Percentiles rank a stretch among this genome's conserved stretches.
Evolutionary conservation across 2,797 vertebrate species (phyloP).

Genomic region (Lutjanus campechanus): DNA sequence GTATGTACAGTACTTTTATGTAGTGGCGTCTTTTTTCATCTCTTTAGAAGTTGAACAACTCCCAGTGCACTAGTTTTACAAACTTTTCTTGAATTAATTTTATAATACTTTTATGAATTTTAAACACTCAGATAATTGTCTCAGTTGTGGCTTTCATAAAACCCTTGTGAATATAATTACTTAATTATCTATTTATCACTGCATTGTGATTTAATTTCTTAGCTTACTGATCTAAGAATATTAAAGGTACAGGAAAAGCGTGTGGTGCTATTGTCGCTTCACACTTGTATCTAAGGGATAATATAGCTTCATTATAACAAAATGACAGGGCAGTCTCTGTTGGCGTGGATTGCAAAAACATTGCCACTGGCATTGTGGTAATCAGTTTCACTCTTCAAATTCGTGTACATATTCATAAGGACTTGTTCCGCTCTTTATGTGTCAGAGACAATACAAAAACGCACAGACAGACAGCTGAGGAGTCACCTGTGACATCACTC

Average conservation of each 20-base stretch:
- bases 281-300: background rate
- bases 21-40: constrained; percentile 4
- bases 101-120: constrained; percentile 8
- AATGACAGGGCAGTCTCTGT: constrained; percentile 16
- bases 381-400: constrained; percentile 27
- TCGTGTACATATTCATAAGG: constrained; percentile 1
- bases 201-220: background rate
- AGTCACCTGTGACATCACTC: constrained; percentile 65
- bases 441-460: constrained; percentile 25
- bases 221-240: background rate
- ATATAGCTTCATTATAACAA: background rate
- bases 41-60: constrained; percentile 22
- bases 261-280: constrained; percentile 1
- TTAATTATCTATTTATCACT: background rate
- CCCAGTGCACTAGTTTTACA: constrained; percentile 9
- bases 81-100: constrained; percentile 1
- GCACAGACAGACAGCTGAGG: constrained; percentile 49
- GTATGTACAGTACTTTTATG: constrained; percentile 4
- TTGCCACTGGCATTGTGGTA: background rate
- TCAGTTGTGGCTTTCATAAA: background rate
- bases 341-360: constrained; percentile 6
- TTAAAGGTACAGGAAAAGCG: background rate
- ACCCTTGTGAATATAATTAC: background rate
- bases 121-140: constrained; percentile 8
- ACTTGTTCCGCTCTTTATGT: constrained; percentile 15